Conservation (phyloP, 1,140 invertebrate species). For the Drosophila fuyamai region DNA sequence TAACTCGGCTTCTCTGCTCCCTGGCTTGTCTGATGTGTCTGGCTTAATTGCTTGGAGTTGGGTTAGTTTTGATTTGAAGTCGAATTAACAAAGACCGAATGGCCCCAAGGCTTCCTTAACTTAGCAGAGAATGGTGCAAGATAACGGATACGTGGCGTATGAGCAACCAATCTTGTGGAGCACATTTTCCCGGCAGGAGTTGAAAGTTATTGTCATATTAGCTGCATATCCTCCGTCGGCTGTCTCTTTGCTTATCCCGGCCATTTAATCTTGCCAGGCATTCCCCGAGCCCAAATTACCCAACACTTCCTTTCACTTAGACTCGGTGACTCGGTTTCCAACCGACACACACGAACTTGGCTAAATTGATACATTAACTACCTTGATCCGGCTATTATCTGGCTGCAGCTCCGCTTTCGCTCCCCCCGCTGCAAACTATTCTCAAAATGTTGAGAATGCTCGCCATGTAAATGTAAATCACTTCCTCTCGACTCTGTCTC, state of each 20-base stretch:
- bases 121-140: neutral
- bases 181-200: neutral
- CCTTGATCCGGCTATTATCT: constrained; percentile 79
- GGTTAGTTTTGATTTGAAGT: constrained; percentile 30
- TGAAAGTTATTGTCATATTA: constrained; percentile 22
- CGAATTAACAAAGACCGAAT: constrained; percentile 19
- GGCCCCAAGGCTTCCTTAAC: neutral
- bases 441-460: constrained; percentile 74
- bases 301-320: constrained; percentile 59
- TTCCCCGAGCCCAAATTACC: constrained; percentile 48
- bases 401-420: constrained; percentile 9
- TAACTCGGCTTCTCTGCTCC: constrained; percentile 19
- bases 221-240: constrained; percentile 4
- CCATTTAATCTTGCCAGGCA: constrained; percentile 30
- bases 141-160: neutral
- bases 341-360: constrained; percentile 20
- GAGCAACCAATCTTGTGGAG: constrained; percentile 10
- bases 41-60: constrained; percentile 29
- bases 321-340: constrained; percentile 17
- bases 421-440: constrained; percentile 57
- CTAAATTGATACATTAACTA: constrained; percentile 80
- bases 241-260: constrained; percentile 10
- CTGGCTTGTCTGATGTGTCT: constrained; percentile 31
- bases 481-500: constrained; percentile 54
- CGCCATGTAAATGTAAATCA: constrained; percentile 79